Conservation (phyloP, 2,797 vertebrate species). For the Ctenochaetus hawaiiensis region DNA sequence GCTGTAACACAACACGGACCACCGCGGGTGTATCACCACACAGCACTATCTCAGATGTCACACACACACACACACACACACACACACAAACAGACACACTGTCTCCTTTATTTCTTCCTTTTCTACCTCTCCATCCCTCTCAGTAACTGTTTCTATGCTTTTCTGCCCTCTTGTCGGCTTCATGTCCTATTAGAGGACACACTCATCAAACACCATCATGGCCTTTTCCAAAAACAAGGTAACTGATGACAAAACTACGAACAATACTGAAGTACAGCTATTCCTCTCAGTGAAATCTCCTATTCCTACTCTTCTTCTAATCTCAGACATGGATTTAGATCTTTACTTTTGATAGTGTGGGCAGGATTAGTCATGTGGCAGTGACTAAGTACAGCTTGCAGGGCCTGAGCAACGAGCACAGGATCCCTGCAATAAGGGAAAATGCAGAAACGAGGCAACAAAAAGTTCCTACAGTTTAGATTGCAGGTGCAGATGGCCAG, state of each 20-base stretch:
- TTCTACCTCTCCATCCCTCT: constrained; percentile 24
- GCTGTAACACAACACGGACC: constrained; percentile 72
- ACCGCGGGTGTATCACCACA: constrained; percentile 58
- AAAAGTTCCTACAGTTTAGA: neutral
- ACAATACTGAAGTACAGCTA: constrained; percentile 36
- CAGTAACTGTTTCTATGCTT: constrained; percentile 39
- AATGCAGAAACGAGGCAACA: constrained; percentile 27
- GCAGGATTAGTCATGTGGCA: constrained; percentile 75
- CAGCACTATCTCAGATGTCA: constrained; percentile 64
- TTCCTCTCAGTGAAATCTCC: constrained; percentile 52
- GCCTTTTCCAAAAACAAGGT: constrained; percentile 24
- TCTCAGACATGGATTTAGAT: constrained; percentile 75
- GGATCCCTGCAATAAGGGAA: constrained; percentile 48
- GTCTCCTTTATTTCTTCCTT: constrained; percentile 13
- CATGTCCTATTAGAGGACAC: constrained; percentile 29
- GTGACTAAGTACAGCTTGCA: constrained; percentile 65
- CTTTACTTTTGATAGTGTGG: constrained; percentile 70
- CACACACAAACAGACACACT: constrained; percentile 20
- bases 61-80: constrained; percentile 17
- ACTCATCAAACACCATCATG: constrained; percentile 30
- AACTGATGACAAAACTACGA: constrained; percentile 48
- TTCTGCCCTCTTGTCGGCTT: neutral
- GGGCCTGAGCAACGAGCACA: constrained; percentile 46
- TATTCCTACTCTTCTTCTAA: constrained; percentile 54
- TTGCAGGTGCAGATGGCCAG: constrained; percentile 16